phyloP scores from a whole-genome alignment of 2,888 invertebrate genomes.

The Calameuta filiformis region DNA sequence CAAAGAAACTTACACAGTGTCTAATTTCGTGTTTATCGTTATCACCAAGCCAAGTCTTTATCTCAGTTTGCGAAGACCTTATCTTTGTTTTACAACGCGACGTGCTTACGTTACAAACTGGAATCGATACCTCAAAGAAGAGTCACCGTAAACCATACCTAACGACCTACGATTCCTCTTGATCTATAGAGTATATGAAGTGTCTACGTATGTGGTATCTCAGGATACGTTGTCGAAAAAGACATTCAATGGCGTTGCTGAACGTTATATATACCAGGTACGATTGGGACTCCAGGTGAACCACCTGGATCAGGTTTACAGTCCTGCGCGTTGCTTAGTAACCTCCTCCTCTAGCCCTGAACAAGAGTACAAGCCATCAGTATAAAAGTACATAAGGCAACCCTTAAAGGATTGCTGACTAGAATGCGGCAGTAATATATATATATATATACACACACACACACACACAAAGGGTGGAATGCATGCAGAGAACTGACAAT shows the following conservation, averaged over 20 bases:
- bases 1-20: not conserved
- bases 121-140: not conserved
- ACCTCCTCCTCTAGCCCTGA: not conserved
- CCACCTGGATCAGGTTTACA: not conserved
- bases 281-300: not conserved
- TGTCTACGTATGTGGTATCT: not conserved
- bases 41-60: not conserved
- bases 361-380: not conserved
- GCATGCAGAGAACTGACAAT: not conserved
- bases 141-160: not conserved
- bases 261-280: not conserved
- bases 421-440: not conserved
- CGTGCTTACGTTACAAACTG: not conserved
- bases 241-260: not conserved
- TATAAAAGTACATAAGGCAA: not conserved
- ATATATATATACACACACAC: not conserved
- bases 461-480: not conserved
- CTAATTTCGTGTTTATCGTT: not conserved
- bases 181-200: not conserved
- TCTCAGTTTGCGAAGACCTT: not conserved
- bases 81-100: not conserved
- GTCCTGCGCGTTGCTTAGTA: not conserved
- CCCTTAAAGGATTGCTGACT: not conserved
- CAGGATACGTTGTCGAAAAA: not conserved
- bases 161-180: not conserved